Evolutionary conservation across 2,888 invertebrate species (phyloP).

Genomic region (Pheosia gnoma): DNA sequence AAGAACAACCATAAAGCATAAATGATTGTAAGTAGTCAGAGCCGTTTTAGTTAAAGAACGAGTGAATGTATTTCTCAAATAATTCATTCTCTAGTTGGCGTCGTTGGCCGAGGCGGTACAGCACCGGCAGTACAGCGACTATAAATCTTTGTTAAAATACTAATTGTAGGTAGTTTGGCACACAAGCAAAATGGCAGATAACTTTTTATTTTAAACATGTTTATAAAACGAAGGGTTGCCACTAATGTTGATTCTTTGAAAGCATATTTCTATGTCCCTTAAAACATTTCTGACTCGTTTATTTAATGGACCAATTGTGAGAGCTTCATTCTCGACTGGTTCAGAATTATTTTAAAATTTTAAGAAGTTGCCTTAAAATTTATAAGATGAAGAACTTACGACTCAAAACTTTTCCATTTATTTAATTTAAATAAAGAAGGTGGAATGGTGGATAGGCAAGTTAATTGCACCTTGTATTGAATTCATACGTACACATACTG

Average conservation of each 20-base stretch:
- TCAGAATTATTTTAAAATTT: too few relatives aligned
- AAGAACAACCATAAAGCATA: not conserved
- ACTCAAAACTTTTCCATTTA: not conserved
- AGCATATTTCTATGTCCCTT: not conserved
- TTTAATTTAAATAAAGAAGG: not conserved
- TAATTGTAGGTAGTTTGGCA: conserved; percentile 5
- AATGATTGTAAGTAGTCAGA: not conserved
- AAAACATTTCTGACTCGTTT: too few relatives aligned
- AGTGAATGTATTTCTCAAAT: not conserved
- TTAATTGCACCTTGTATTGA: not conserved
- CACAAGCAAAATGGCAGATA: not conserved
- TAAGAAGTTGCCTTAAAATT: not conserved
- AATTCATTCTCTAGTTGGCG: not conserved
- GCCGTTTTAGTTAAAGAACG: not conserved
- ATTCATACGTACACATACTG: not conserved
- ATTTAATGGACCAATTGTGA: too few relatives aligned
- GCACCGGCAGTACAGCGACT: not conserved
- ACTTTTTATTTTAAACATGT: not conserved
- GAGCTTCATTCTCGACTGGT: too few relatives aligned
- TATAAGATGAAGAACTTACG: not conserved
- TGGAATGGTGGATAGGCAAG: not conserved
- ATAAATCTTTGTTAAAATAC: conserved; percentile 1
- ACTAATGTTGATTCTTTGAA: conserved; percentile 3
- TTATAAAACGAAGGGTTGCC: conserved; percentile 15
- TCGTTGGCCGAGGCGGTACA: not conserved